Evolutionary conservation across 2,888 invertebrate genomes (phyloP).

Genomic region (Eilema caniola): DNA sequence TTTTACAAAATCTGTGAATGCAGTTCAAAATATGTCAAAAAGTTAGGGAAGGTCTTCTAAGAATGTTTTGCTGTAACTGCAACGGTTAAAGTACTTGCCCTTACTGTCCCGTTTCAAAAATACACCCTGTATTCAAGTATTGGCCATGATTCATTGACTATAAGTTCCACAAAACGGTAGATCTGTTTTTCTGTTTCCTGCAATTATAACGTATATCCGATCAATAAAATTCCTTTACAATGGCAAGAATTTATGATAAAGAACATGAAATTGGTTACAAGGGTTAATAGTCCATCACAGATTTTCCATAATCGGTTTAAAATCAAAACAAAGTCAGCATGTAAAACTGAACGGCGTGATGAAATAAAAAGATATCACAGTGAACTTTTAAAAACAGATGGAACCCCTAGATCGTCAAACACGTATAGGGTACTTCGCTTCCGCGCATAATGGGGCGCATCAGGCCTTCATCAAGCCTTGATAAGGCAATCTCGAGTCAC

Average conservation of each 20-base stretch:
- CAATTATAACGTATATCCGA: too few relatives aligned
- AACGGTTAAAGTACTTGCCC: too few relatives aligned
- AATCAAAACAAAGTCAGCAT: not conserved
- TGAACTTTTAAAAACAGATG: conserved; percentile 2
- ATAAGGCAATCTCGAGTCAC: conserved; percentile 73
- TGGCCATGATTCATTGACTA: not conserved
- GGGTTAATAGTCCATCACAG: not conserved
- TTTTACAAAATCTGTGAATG: too few relatives aligned
- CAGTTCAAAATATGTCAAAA: too few relatives aligned
- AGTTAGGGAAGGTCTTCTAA: too few relatives aligned
- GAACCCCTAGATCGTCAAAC: conserved; percentile 17
- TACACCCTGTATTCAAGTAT: not conserved
- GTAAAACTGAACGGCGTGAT: not conserved
- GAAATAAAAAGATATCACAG: not conserved
- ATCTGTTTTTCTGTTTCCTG: too few relatives aligned
- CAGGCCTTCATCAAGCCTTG: conserved; percentile 68
- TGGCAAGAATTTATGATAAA: too few relatives aligned
- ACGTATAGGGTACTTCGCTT: conserved; percentile 35
- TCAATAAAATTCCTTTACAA: too few relatives aligned
- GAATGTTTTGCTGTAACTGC: too few relatives aligned
- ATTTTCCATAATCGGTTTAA: not conserved
- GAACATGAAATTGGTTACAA: too few relatives aligned
- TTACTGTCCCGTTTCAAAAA: too few relatives aligned
- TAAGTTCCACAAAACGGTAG: too few relatives aligned
- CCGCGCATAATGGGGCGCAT: conserved; percentile 64